Conservation (phyloP, 2,888 invertebrate species). For the Anoncus sp. region DNA sequence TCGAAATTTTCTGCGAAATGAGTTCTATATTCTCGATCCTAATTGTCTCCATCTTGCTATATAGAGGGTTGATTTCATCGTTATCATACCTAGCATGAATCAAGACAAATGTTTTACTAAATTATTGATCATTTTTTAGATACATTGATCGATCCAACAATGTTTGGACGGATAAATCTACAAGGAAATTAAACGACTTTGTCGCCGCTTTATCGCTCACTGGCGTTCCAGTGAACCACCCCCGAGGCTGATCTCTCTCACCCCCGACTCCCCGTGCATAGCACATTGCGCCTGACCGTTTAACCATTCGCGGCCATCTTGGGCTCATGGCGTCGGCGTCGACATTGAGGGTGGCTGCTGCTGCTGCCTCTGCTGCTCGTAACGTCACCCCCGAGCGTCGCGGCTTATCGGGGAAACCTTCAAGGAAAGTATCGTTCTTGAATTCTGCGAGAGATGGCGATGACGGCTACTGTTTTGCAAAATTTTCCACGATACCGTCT, state of each 20-base stretch:
- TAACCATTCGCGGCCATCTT: conserved; percentile 78
- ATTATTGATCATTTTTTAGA: not conserved
- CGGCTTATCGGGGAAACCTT: conserved; percentile 79
- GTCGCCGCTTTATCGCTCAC: conserved; percentile 63
- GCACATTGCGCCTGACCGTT: conserved; percentile 76
- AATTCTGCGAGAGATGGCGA: conserved; percentile 78
- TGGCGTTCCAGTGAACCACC: conserved; percentile 66
- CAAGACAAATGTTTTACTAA: too few relatives aligned
- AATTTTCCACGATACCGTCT: not conserved
- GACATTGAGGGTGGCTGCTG: conserved; percentile 53
- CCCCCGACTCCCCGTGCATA: conserved; percentile 52
- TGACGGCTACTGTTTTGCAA: conserved; percentile 56
- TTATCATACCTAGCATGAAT: too few relatives aligned
- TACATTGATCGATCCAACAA: not conserved
- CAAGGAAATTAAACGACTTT: conserved; percentile 57
- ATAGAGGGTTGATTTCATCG: not conserved
- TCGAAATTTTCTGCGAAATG: too few relatives aligned
- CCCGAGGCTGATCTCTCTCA: conserved; percentile 10
- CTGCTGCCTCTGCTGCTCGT: conserved; percentile 69
- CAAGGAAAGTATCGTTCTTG: conserved; percentile 76
- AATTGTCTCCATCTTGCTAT: too few relatives aligned
- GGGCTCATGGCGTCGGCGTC: conserved; percentile 76
- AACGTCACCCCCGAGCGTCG: conserved; percentile 73
- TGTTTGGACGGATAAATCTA: conserved; percentile 26
- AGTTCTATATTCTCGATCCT: too few relatives aligned